Conservation (phyloP, 2,113 vertebrate genomes). For the Brachypodius melanocephalos region DNA sequence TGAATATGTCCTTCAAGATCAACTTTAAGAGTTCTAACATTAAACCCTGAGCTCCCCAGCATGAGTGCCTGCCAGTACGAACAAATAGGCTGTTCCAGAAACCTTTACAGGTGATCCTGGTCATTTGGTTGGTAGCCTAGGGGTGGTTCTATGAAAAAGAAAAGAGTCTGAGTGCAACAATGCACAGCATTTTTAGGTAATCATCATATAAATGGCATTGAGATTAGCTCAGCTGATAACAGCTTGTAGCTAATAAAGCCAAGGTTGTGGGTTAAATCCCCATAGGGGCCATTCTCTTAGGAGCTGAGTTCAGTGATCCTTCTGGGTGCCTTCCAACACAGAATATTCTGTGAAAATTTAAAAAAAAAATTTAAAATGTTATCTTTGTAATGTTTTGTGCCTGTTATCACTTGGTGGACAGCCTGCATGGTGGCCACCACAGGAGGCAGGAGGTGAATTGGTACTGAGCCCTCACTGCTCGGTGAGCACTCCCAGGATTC, state of each 20-base stretch:
- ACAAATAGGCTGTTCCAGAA: not conserved
- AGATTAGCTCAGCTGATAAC: not conserved
- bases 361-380: not conserved
- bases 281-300: not conserved
- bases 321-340: not conserved
- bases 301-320: not conserved
- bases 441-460: not conserved
- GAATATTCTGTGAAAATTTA: not conserved
- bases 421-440: accelerated
- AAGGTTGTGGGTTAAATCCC: not conserved
- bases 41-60: not conserved
- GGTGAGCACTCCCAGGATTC: not conserved
- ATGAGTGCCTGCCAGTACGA: not conserved
- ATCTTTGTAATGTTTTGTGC: not conserved
- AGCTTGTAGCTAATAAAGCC: not conserved
- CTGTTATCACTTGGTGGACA: not conserved
- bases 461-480: not conserved
- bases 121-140: not conserved
- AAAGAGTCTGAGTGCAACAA: not conserved
- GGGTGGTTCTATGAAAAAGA: not conserved
- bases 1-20: not conserved
- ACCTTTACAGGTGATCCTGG: not conserved
- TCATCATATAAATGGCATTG: not conserved
- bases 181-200: not conserved
- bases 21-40: not conserved